These are phyloP conservation scores for Turritopsis rubra DNA, from an alignment of 30 jellyfish, hydroid and myxozoan species.

Conservation along the genomic window DNA sequence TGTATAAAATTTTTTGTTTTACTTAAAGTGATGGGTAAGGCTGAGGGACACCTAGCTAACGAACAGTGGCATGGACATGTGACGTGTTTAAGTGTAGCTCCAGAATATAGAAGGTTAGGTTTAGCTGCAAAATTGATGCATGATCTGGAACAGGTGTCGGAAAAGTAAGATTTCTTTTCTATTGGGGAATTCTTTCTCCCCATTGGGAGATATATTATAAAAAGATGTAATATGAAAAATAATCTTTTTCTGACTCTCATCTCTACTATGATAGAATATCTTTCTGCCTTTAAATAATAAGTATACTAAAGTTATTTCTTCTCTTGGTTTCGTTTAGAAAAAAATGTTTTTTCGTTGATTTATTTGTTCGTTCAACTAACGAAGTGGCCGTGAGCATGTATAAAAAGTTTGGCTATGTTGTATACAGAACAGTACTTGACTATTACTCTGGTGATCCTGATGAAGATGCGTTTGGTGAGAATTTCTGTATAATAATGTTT, in stretches of 20 bases:
- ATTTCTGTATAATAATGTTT: too few species aligned
- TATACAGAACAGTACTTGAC: conserved; percentile 83
- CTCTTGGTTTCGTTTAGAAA: conserved; percentile 37
- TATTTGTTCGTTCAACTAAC: conserved; percentile 85
- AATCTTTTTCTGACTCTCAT: too few species aligned
- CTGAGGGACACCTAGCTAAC: conserved; percentile 87
- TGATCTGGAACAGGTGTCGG: conserved; percentile 77
- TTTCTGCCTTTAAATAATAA: too few species aligned
- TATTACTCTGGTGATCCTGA: conserved; percentile 97
- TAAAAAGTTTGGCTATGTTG: conserved; percentile 75
- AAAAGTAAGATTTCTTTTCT: conserved; percentile 28
- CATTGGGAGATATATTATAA: too few species aligned
- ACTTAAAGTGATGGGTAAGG: conserved; percentile 88
- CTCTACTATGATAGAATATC: too few species aligned
- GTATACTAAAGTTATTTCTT: too few species aligned
- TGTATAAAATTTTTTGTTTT: background rate
- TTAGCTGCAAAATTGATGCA: conserved; percentile 79
- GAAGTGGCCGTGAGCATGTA: conserved; percentile 89
- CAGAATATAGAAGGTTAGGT: conserved; percentile 84
- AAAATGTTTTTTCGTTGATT: conserved; percentile 86
- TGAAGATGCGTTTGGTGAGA: conserved; percentile 88
- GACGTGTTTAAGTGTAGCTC: conserved; percentile 82
- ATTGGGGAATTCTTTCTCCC: too few species aligned
- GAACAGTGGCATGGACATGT: conserved; percentile 99
- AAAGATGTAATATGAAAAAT: too few species aligned